These are phyloP conservation scores for Rhadina sibilatrix DNA, from an alignment of 2,113 vertebrate genomes.

Conservation along the genomic window DNA sequence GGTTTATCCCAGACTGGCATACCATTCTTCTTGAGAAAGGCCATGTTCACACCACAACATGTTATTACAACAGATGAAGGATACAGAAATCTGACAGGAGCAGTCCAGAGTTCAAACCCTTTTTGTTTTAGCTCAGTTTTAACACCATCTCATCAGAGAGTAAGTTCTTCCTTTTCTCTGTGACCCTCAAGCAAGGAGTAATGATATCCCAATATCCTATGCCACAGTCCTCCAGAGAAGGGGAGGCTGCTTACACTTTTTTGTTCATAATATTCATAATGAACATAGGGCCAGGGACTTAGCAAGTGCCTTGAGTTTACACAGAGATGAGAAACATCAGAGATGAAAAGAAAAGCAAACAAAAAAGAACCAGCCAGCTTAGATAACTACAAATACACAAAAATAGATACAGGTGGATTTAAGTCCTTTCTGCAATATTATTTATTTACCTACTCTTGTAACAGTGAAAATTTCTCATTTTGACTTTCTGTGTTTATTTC, in stretches of 20 bases:
- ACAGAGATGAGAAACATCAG: not conserved
- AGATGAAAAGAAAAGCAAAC: not conserved
- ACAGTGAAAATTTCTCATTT: not conserved
- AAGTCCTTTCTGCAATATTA: not conserved
- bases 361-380: not conserved
- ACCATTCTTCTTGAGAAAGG: conserved; percentile 26
- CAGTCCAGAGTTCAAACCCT: conserved; percentile 1
- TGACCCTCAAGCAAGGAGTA: not conserved
- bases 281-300: not conserved
- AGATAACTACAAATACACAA: not conserved
- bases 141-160: not conserved
- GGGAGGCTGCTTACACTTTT: not conserved
- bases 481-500: not conserved
- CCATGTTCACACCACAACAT: not conserved
- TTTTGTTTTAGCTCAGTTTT: not conserved
- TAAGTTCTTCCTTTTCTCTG: not conserved
- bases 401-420: not conserved
- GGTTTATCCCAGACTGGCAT: not conserved
- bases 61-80: not conserved
- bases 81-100: not conserved
- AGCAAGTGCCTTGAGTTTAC: not conserved
- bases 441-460: not conserved
- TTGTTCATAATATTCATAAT: not conserved
- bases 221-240: not conserved
- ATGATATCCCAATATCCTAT: not conserved